A percentile compares a stretch with the other conserved stretches of the same genome.
Conservation (phyloP, 2,797 vertebrate species). For the Catamblyrhynchus diadema region DNA sequence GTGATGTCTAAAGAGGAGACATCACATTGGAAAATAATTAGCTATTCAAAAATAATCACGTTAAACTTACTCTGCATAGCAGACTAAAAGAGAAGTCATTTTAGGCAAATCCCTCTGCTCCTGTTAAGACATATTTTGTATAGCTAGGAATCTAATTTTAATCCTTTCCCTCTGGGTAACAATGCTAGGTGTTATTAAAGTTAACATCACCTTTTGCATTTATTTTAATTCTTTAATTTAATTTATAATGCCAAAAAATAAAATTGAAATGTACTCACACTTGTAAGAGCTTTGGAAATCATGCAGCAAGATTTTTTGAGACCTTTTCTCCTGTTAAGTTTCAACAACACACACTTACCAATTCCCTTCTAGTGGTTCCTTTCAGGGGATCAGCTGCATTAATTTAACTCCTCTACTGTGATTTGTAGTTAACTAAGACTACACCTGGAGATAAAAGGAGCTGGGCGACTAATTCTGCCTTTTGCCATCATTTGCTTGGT, state of each 20-base stretch:
- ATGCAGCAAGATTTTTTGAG: neutral
- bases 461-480: neutral
- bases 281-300: neutral
- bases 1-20: neutral
- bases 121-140: constrained; percentile 48
- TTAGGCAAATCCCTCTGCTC: neutral
- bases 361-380: neutral
- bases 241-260: neutral
- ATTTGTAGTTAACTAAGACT: neutral
- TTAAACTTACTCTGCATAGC: neutral
- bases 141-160: constrained; percentile 1
- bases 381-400: neutral
- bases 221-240: neutral
- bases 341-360: neutral
- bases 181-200: constrained; percentile 17
- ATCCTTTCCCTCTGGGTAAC: neutral
- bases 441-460: neutral
- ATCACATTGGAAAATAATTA: neutral
- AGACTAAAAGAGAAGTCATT: constrained; percentile 39
- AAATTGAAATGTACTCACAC: constrained; percentile 2
- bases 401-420: neutral
- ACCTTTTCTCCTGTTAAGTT: neutral
- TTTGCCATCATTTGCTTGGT: neutral
- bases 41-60: neutral
- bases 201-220: neutral